Conservation (phyloP, 1,140 invertebrate species). For the Drosophila virilis region DNA sequence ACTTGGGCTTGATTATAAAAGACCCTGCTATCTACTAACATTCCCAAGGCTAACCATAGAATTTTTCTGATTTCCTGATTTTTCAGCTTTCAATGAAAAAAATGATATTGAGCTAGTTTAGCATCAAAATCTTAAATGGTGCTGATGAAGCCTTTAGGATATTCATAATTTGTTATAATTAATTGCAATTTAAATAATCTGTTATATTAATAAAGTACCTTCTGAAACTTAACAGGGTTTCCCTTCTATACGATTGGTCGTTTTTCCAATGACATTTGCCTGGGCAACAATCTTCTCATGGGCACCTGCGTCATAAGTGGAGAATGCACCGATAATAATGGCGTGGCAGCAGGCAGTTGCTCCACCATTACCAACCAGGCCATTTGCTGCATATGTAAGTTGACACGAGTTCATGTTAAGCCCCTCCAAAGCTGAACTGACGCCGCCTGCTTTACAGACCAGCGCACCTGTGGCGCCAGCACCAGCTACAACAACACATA, state of each 20-base stretch:
- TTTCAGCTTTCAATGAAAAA: too few relatives aligned
- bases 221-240: slow-evolving; percentile 83
- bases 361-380: slow-evolving; percentile 88
- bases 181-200: too few relatives aligned
- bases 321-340: slow-evolving; percentile 89
- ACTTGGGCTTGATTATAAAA: too few relatives aligned
- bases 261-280: slow-evolving; percentile 89
- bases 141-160: too few relatives aligned
- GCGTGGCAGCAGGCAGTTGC: slow-evolving; percentile 89
- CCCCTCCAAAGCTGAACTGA: not conserved
- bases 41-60: too few relatives aligned
- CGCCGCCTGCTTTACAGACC: slow-evolving; percentile 85
- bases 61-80: too few relatives aligned
- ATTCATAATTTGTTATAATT: too few relatives aligned
- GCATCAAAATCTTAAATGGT: too few relatives aligned
- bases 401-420: not conserved
- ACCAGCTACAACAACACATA: slow-evolving; percentile 92
- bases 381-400: slow-evolving; percentile 92
- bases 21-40: too few relatives aligned
- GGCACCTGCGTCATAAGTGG: slow-evolving; percentile 91
- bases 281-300: slow-evolving; percentile 87
- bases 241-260: slow-evolving; percentile 90
- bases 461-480: slow-evolving; percentile 88
- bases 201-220: too few relatives aligned
- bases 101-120: too few relatives aligned